Conservation (phyloP, 1,140 invertebrate genomes). For the Vanessa atalanta region DNA sequence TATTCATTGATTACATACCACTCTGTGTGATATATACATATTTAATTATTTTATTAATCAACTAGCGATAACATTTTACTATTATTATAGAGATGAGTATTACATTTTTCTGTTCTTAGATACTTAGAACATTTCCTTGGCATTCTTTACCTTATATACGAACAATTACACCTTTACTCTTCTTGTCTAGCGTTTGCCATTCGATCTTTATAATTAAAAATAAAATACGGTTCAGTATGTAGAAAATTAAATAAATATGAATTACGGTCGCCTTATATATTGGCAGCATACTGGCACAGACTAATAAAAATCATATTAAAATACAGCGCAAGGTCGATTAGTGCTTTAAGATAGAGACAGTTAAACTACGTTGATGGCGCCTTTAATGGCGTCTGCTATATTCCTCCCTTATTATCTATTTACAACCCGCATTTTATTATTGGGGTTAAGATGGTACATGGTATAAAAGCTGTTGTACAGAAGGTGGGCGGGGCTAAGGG, state of each 20-base stretch:
- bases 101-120: no score
- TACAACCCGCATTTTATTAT: constrained; percentile 80
- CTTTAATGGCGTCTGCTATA: constrained; percentile 72
- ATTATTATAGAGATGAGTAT: no score
- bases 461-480: constrained; percentile 70
- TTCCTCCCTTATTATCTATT: constrained; percentile 79
- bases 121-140: no score
- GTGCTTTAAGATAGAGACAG: constrained; percentile 64
- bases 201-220: neutral
- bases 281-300: constrained; percentile 46
- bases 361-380: constrained; percentile 71
- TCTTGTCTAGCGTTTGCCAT: no score
- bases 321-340: constrained; percentile 68
- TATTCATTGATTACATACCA: no score
- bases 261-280: constrained; percentile 30
- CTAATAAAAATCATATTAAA: constrained; percentile 71
- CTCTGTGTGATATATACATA: no score
- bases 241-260: neutral
- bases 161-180: no score
- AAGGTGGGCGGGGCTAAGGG: constrained; percentile 61
- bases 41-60: no score
- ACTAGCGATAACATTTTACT: no score
- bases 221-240: neutral
- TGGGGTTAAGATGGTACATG: constrained; percentile 75
- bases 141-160: no score